A percentile compares a stretch with the other conserved stretches of the same genome.
phyloP scores from a whole-genome alignment of 2,113 vertebrate species.

The Podilymbus podiceps region DNA sequence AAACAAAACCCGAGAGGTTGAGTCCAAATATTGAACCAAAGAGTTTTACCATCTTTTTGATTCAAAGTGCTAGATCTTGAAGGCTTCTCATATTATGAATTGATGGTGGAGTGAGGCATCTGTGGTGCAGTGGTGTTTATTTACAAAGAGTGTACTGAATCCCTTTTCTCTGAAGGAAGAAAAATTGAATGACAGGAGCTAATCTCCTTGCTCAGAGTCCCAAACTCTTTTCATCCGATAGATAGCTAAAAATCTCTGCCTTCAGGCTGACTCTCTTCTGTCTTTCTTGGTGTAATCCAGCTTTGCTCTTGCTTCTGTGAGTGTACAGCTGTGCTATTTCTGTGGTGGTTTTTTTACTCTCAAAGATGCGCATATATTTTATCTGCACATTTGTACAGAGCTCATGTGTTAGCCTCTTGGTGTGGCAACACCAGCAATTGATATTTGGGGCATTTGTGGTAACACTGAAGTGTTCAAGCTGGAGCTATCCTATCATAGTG shows the following conservation, averaged over 20 bases:
- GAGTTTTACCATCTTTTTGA: not conserved
- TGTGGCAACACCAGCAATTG: not conserved
- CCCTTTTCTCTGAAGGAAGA: not conserved
- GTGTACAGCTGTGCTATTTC: not conserved
- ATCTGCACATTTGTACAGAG: not conserved
- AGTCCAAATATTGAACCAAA: not conserved
- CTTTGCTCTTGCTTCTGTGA: not conserved
- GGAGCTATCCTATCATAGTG: not conserved
- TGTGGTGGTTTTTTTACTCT: not conserved
- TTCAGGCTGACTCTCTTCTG: not conserved
- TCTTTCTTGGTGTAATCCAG: not conserved
- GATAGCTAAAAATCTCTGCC: not conserved
- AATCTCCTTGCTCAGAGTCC: not conserved
- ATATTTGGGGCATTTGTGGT: not conserved
- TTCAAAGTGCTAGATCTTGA: not conserved
- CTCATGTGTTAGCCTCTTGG: not conserved
- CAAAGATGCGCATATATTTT: accelerated
- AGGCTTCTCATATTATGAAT: not conserved
- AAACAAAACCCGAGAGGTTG: not conserved
- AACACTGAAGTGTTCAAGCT: not conserved
- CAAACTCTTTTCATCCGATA: not conserved
- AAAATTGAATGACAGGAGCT: not conserved
- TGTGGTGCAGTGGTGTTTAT: not conserved
- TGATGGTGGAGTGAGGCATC: not conserved
- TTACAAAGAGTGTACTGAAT: not conserved